Conservation (phyloP, 2,888 invertebrate species). For the Melinaea menophilus region DNA sequence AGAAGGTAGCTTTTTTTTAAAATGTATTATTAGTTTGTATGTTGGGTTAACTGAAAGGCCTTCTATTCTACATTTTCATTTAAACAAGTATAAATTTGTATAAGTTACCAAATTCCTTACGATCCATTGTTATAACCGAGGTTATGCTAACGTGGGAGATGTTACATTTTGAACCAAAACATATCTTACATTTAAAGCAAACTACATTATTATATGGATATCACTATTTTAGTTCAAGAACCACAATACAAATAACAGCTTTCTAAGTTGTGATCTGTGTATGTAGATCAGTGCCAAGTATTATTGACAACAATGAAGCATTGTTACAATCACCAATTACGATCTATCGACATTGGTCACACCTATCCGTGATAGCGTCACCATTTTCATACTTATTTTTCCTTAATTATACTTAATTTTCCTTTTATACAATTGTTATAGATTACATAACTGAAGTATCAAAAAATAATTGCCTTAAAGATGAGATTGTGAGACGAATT, state of each 20-base stretch:
- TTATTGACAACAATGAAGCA: slow-evolving; percentile 50
- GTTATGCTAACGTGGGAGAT: slow-evolving; percentile 26
- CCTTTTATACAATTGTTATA: not conserved
- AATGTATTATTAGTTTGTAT: no score
- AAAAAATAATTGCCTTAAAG: not conserved
- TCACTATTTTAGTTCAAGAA: no score
- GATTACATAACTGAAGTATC: not conserved
- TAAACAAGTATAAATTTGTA: slow-evolving; percentile 52
- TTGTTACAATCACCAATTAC: slow-evolving; percentile 43
- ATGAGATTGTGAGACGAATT: slow-evolving; percentile 9
- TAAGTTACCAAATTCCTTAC: slow-evolving; percentile 29
- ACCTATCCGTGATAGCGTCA: slow-evolving; percentile 15
- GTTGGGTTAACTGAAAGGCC: slow-evolving; percentile 7
- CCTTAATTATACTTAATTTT: slow-evolving; percentile 5
- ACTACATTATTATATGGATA: not conserved
- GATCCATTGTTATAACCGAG: slow-evolving; percentile 27
- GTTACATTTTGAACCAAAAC: slow-evolving; percentile 10
- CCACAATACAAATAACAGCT: slow-evolving; percentile 16
- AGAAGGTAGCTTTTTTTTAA: no score
- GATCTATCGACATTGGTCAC: slow-evolving; percentile 34
- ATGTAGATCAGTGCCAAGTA: slow-evolving; percentile 59
- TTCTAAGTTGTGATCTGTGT: slow-evolving; percentile 53
- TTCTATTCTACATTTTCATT: slow-evolving; percentile 3
- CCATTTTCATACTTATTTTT: slow-evolving; percentile 1
- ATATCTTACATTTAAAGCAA: not conserved